Evolutionary conservation across 2,797 vertebrate species (phyloP), one percentile per base, ranked within the genome.

Genomic region (Myoxocephalus aenaeus): DNA sequence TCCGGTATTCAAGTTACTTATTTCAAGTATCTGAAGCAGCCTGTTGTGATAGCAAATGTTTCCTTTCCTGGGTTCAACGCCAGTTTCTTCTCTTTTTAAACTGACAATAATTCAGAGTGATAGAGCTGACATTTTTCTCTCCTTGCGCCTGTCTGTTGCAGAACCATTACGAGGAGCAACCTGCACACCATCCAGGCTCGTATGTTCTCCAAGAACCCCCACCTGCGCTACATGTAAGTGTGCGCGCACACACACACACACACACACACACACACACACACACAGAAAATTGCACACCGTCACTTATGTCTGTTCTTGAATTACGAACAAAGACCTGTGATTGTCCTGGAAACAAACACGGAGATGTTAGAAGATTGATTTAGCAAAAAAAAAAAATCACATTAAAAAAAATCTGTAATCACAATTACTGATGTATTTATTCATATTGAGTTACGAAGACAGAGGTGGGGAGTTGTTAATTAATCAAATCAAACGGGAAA

Each of bases 151-250:
- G 44, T 89, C 8, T 89, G 51, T 77, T 81, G n/a, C 46, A 99
- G 98, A 91, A 97, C 97, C 77, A 97, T 99, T 82, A 97, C 93
- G 81, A 97, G 95, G 90, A 98, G 97, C 91, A 97, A 95, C 94
- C 94, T 99, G 74, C 92, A 94, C 48, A 92, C 80, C 18, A 97
- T 99, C 92, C 96, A 97, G 83, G 89, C 96, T 2, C 94, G 96
- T 32, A 97, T 96, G 68, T 99, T 99, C 70, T 96, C 96, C 87
- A 97, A 97, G 94, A 99, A 99, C 87, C 97, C 96, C 20, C 94
- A 97, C 54, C 93, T 99, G 87, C 97, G 90, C 81, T 97, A 97
- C 90, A 99, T 99, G 98, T 99, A 90, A 99, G 98, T 97, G 14
- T 13, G 17, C 53, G 25, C 51, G 14, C n/a, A 51, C 50, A 51